Evolutionary conservation across 2,797 vertebrate species (phyloP), one percentile per base, ranked within the genome.

Genomic region (Hippoglossus hippoglossus): DNA sequence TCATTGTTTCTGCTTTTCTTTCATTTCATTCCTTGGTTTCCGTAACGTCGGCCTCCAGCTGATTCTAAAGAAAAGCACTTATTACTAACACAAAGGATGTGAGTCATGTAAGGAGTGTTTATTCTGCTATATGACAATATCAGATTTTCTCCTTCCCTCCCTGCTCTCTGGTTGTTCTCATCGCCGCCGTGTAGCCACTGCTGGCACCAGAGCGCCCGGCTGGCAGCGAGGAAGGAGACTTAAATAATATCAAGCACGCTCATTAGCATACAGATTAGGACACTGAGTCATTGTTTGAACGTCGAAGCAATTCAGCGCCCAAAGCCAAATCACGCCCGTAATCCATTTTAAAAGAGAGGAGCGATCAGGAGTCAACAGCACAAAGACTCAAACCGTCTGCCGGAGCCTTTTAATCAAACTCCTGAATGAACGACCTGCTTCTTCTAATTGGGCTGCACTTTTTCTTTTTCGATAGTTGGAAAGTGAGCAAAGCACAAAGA

Each of bases 241-340:
- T 62, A 63, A 15, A 79, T 77, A 83, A 84, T 77, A 82, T 86
- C 72, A 85, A 81, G 78, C 44, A 49, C 1, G 2, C 55, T 83
- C 63, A 87, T 85, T 84, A 84, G 71, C 77, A 84, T 87, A 79
- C 66, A 74, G 71, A 83, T 79, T 61, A 85, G 67, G 73, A 81
- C 56, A 53, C 56, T 11, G 56, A 79, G 59, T 62, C 54, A 73
- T 73, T 77, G 73, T 89, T 80, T 77, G 72, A 84, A 85, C 75
- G 67, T 64, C 3, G 31, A 69, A 66, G 66, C 66, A 72, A 66
- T 75, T 79, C 74, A 58, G 18, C 53, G 70, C 58, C 69, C 39
- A 63, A 56, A 74, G 69, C 72, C 57, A 79, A 80, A 66, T 77
- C 67, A 64, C 46, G 39, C 55, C 57, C 66, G 70, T 77, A 72